Evolutionary conservation across 2,888 invertebrate species (phyloP), one percentile per base, ranked within the genome.

Genomic region (Dolomedes plantarius): DNA sequence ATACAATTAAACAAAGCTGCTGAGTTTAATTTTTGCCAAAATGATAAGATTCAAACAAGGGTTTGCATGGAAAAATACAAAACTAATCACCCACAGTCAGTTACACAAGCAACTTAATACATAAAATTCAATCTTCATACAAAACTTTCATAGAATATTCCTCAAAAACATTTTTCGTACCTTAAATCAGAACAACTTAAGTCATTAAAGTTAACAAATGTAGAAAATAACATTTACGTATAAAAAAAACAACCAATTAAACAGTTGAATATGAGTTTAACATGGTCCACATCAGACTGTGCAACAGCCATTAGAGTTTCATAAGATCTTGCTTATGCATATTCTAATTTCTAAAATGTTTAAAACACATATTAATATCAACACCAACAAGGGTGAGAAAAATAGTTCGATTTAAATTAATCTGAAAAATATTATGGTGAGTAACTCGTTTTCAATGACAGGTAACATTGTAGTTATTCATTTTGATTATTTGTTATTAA

Each of bases 221-320:
- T 56, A 56, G 19, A 56, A 16, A 23, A 16, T 11, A 56, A 56
- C 56, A 56, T 13, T 16, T 56, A 23, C 5, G 23, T 19, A 23
- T 16, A 56, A 56, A 56, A 46, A n/a, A 23, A 56, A 5, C 23
- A 56, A 56, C 23, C 16, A 56, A 56, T 56, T 56, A 56, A 23
- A 46, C 16, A 56, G 23, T 23, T 36, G 3, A 56, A 23, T 56
- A 56, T 46, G 16, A 56, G 23, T 56, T 23, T 56, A 56, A 56
- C 19, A 56, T 56, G 56, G 56, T 56, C 56, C 56, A 56, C 41
- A 46, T 13, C 56, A 56, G 23, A 56, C 56, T 56, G 56, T 56
- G 23, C 7, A 56, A 56, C 56, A 56, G 56, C 56, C 56, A 23
- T 16, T 23, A 6, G 1, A 2, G 56, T 56, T 56, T 36, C 36